phyloP scores from a whole-genome alignment of 2,797 vertebrate species.

The Sebastiscus albofasciatus region DNA sequence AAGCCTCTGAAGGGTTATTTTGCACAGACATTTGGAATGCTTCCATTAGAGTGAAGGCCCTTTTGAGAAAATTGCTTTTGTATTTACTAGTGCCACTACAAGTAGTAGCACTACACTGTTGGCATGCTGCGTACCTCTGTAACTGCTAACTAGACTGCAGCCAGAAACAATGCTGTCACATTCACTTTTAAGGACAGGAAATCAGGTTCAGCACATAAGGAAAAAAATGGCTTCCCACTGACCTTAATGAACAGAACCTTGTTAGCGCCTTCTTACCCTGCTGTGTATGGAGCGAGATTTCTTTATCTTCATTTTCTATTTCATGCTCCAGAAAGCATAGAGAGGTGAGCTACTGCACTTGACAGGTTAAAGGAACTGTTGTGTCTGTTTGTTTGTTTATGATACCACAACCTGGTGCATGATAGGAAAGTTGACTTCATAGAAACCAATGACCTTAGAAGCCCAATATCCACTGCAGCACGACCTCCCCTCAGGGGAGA shows the following conservation, averaged over 20 bases:
- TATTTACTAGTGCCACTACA: slow-evolving; percentile 36
- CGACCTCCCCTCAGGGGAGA: slow-evolving; percentile 40
- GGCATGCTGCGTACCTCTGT: not conserved
- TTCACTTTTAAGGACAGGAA: not conserved
- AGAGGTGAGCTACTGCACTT: slow-evolving; percentile 6
- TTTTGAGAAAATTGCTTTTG: slow-evolving; percentile 62
- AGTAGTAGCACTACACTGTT: not conserved
- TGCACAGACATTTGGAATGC: slow-evolving; percentile 30
- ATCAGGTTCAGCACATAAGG: not conserved
- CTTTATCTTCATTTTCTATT: not conserved
- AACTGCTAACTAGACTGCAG: not conserved
- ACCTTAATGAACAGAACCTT: not conserved
- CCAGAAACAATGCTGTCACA: not conserved
- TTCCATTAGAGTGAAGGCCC: slow-evolving; percentile 35
- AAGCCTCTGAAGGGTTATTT: slow-evolving; percentile 43
- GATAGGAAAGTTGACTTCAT: slow-evolving; percentile 39
- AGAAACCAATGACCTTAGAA: slow-evolving; percentile 47
- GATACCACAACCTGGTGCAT: slow-evolving; percentile 14
- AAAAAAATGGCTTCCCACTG: not conserved
- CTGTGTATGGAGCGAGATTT: not conserved
- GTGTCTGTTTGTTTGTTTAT: slow-evolving; percentile 17
- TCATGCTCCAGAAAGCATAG: not conserved
- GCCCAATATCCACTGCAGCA: slow-evolving; percentile 46
- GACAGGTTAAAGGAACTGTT: slow-evolving; percentile 9
- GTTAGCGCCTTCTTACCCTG: not conserved